These are phyloP conservation scores for Aphidius ervi DNA, from an alignment of 1,140 invertebrate genomes.

Conservation along the genomic window DNA sequence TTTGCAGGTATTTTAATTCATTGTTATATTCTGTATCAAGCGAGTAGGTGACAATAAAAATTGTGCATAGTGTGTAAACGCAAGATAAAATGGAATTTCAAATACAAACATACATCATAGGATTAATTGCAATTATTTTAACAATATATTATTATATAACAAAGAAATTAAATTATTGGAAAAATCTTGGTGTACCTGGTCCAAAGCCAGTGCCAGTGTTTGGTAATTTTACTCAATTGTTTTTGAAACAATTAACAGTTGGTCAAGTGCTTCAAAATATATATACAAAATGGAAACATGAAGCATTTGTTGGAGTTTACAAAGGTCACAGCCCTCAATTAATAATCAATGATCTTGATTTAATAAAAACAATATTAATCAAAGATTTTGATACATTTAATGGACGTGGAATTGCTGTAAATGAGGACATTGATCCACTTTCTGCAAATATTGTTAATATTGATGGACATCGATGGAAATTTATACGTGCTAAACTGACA, in stretches of 20 bases:
- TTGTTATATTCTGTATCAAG: too few species aligned
- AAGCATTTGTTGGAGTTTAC: slow-evolving; percentile 37
- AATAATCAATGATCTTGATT: slow-evolving; percentile 55
- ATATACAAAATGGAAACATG: slow-evolving; percentile 25
- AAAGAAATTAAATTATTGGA: slow-evolving; percentile 43
- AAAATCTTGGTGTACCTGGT: slow-evolving; percentile 40
- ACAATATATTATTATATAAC: slow-evolving; percentile 18
- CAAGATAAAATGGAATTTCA: slow-evolving; percentile 3
- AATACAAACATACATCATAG: background rate
- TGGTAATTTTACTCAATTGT: slow-evolving; percentile 33
- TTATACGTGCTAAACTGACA: slow-evolving; percentile 38
- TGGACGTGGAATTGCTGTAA: slow-evolving; percentile 49
- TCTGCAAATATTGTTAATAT: slow-evolving; percentile 31
- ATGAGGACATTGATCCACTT: slow-evolving; percentile 50
- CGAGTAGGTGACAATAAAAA: too few species aligned
- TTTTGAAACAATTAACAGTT: slow-evolving; percentile 22
- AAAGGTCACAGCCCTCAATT: slow-evolving; percentile 47
- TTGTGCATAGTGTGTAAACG: too few species aligned
- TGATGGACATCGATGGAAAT: slow-evolving; percentile 40
- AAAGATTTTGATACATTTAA: slow-evolving; percentile 58
- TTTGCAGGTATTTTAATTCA: too few species aligned
- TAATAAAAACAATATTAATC: slow-evolving; percentile 59
- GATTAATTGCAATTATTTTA: background rate
- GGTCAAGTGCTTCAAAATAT: slow-evolving; percentile 23
- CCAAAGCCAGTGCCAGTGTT: slow-evolving; percentile 42